Base-by-base conservation (phyloP, 2,888 invertebrate species). In the Phyto melanocephala region DNA sequence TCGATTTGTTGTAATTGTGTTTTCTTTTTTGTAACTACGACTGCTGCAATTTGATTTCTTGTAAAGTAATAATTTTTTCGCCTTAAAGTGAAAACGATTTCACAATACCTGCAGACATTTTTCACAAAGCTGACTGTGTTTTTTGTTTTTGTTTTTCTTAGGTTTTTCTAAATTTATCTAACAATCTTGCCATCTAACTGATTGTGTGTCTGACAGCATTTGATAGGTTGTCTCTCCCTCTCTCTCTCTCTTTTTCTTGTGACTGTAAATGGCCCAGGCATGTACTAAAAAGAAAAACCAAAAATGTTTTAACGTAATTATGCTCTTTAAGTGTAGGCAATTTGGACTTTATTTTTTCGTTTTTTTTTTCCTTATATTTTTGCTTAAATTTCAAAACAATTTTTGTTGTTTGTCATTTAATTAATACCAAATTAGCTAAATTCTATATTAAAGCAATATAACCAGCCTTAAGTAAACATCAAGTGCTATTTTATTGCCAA, bases 381-480 rank as follows among this genome's bases (percentile, higher is more conserved):
- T 47, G 15, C 20, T 37, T 60, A 47, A 72, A 80, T 85, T 82
- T 82, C 83, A 84, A 78, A 81, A 83, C 81, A 74, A 79, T 70
- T 77, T n/a, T 79, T 78, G 81, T 79, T 83, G 80, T 83, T 85
- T 82, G 82, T 79, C 79, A 82, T 82, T 85, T 85, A 85, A 85
- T 85, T 85, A 85, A 82, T 83, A 83, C 84, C 84, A 83, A 83
- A 85, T 84, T 85, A 80, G 85, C 72, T 81, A 47, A 60, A 77
- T 82, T 79, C 79, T 78, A 33, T 22, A 70, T 17, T 10, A 60
- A 65, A 60, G n/a, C 22, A 24, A n/a, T 11, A 24, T 33, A 45
- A 75, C 72, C 13, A 47, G 15, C 24, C 24, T 60, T n/a, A n/a
- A 28, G 15, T 67, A 65, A 20, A 22, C 20, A 47, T 24, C 68